These are phyloP conservation scores for Dendrocincla fuliginosa DNA, from an alignment of 2,797 vertebrate species.

Conservation along the genomic window DNA sequence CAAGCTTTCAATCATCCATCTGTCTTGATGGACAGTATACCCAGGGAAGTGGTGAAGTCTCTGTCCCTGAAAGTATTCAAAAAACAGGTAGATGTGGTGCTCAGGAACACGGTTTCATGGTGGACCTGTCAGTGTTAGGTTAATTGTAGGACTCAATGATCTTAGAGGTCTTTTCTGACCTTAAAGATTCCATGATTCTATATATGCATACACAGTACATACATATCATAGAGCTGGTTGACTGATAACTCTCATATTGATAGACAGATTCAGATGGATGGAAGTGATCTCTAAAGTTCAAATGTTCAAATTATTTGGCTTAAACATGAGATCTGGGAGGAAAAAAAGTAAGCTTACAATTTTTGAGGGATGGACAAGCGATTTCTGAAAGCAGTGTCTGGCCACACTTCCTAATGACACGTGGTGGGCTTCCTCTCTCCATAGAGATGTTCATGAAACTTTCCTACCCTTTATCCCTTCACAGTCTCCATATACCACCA, in stretches of 20 bases:
- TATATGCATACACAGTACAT: rapidly evolving
- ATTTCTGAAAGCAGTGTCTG: not conserved
- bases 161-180: not conserved
- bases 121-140: not conserved
- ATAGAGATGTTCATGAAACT: not conserved
- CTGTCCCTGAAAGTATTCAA: not conserved
- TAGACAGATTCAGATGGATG: not conserved
- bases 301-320: not conserved
- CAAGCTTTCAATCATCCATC: not conserved
- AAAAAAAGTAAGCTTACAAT: not conserved
- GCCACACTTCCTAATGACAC: not conserved
- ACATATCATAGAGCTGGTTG: not conserved
- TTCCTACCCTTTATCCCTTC: not conserved
- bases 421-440: not conserved
- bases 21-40: too few relatives aligned
- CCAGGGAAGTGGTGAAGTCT: not conserved
- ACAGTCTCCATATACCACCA: not conserved
- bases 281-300: not conserved
- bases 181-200: not conserved
- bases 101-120: not conserved
- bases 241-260: not conserved
- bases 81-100: not conserved
- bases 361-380: not conserved
- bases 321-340: not conserved
- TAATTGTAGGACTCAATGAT: not conserved